Percentiles rank a stretch among this genome's conserved stretches.
Conservation (phyloP, 2,888 invertebrate genomes). For the Keiferia lycopersicella region DNA sequence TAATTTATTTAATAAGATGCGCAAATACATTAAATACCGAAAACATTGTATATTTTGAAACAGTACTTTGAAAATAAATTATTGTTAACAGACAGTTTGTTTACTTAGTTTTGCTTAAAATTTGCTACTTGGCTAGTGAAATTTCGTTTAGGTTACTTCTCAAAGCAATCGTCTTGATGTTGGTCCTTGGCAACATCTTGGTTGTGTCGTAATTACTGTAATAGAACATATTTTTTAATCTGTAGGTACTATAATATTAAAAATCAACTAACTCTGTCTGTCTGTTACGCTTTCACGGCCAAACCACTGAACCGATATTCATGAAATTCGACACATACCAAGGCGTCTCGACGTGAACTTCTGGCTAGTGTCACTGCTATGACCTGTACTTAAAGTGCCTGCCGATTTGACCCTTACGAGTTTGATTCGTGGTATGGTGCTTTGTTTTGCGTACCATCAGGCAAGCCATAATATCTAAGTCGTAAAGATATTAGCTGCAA, state of each 20-base stretch:
- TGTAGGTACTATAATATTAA: too few relatives aligned
- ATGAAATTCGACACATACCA: too few relatives aligned
- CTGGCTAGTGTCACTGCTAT: too few relatives aligned
- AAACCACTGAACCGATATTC: too few relatives aligned
- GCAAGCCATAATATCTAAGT: neutral
- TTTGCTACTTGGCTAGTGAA: constrained; percentile 6
- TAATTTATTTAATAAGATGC: neutral
- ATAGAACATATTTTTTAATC: too few relatives aligned
- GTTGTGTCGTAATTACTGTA: constrained; percentile 19
- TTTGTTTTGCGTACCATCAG: neutral
- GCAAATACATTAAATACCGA: neutral
- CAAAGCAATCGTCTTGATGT: neutral
- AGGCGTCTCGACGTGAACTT: too few relatives aligned
- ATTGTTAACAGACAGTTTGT: neutral
- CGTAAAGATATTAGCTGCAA: too few relatives aligned
- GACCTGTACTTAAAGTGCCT: too few relatives aligned
- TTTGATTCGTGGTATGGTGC: neutral
- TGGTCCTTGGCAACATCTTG: neutral
- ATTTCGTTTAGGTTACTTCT: neutral
- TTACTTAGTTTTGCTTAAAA: neutral
- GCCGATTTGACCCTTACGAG: too few relatives aligned
- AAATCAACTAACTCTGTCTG: too few relatives aligned
- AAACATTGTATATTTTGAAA: neutral
- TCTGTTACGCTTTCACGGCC: too few relatives aligned
- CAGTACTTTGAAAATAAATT: neutral